Evolutionary conservation across 2,888 invertebrate species (phyloP).

Genomic region (Dicycla oo): DNA sequence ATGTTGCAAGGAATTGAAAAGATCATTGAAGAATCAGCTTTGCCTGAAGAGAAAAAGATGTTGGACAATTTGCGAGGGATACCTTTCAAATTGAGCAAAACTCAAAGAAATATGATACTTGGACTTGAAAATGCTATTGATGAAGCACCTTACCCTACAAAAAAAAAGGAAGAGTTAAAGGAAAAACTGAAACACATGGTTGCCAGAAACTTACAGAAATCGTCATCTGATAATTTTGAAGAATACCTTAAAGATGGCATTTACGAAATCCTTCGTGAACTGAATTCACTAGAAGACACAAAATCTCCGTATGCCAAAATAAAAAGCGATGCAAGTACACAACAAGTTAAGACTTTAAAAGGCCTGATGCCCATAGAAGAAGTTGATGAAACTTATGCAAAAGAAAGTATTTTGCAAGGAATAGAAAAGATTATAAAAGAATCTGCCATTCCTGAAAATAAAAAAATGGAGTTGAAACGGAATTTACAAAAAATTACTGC

Average conservation of each 20-base stretch:
- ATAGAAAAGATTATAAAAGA: neutral
- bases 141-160: neutral
- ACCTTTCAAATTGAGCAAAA: neutral
- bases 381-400: too few relatives aligned
- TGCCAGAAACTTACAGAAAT: neutral
- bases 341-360: neutral
- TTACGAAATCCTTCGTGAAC: conserved; percentile 42
- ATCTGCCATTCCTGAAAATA: neutral
- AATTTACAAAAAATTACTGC: neutral
- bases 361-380: neutral
- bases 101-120: neutral
- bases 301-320: too few relatives aligned
- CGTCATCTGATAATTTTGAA: neutral
- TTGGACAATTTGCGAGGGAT: neutral
- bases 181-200: conserved; percentile 2
- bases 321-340: neutral
- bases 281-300: conserved; percentile 25
- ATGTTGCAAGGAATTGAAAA: neutral
- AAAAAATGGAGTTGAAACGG: neutral
- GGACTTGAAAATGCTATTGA: neutral
- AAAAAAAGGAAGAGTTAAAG: conserved; percentile 8
- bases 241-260: conserved; percentile 21
- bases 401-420: neutral
- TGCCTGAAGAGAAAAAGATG: neutral
- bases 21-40: neutral